Percentiles rank a stretch among this genome's conserved stretches.
Evolutionary conservation across 2,797 vertebrate species (phyloP).

Genomic region (Synanceia verrucosa): DNA sequence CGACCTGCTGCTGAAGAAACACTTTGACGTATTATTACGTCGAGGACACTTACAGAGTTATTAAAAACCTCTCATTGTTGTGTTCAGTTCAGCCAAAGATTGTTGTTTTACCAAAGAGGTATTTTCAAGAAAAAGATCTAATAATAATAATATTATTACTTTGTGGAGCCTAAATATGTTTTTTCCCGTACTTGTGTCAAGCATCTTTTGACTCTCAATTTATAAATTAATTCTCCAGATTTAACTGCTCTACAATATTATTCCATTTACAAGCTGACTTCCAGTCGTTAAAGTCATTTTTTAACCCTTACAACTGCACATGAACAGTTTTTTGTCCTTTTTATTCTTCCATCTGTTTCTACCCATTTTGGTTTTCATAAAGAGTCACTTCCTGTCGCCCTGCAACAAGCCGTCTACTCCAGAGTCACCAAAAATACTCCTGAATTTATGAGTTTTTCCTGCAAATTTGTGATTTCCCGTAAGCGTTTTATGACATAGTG

Average conservation of each 20-base stretch:
- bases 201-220: too few species aligned
- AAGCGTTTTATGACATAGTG: background rate
- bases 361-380: background rate
- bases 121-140: background rate
- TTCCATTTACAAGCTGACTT: background rate
- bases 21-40: too few species aligned
- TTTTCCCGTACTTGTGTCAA: too few species aligned
- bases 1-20: too few species aligned
- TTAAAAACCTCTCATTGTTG: background rate
- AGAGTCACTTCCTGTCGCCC: background rate
- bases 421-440: background rate
- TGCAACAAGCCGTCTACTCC: background rate
- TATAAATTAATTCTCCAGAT: too few species aligned
- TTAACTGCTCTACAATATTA: rapidly evolving
- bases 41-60: too few species aligned
- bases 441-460: background rate
- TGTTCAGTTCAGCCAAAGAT: background rate
- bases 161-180: background rate
- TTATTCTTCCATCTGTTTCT: background rate
- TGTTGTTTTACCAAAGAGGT: background rate
- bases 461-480: background rate
- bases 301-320: background rate
- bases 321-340: background rate
- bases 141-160: background rate
- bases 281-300: background rate